Percentiles rank a stretch among this genome's conserved stretches.
Evolutionary conservation across 1,140 invertebrate genomes (phyloP).

Genomic region (Ceratina japonica): DNA sequence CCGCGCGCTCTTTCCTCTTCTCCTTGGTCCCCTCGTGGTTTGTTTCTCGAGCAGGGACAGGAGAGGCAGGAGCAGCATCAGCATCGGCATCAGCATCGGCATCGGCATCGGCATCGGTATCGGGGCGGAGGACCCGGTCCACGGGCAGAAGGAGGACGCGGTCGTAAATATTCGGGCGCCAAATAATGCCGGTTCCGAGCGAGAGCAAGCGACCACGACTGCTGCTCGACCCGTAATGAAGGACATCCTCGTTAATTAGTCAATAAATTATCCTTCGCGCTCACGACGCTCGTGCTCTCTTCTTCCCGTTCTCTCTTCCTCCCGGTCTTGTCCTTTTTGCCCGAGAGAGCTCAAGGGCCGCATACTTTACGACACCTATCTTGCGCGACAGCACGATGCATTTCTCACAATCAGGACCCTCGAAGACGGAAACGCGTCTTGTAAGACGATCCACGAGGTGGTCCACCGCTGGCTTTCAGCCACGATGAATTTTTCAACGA

Average conservation of each 20-base stretch:
- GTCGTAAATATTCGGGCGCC: slow-evolving; percentile 78
- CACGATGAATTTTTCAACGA: slow-evolving; percentile 51
- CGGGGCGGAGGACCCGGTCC: slow-evolving; percentile 57
- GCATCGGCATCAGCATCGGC: slow-evolving; percentile 37
- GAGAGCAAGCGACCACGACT: slow-evolving; percentile 67
- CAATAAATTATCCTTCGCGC: slow-evolving; percentile 78
- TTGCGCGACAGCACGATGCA: slow-evolving; percentile 61
- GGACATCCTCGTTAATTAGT: slow-evolving; percentile 80
- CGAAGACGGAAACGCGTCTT: slow-evolving; percentile 65
- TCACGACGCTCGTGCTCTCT: slow-evolving; percentile 69
- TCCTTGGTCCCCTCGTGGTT: slow-evolving; percentile 19
- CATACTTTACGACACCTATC: slow-evolving; percentile 72
- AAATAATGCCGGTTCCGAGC: slow-evolving; percentile 73
- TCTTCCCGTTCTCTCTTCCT: slow-evolving; percentile 32
- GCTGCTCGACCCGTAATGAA: slow-evolving; percentile 76
- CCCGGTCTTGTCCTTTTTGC: slow-evolving; percentile 54
- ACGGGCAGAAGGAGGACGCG: slow-evolving; percentile 63
- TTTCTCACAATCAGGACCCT: slow-evolving; percentile 65
- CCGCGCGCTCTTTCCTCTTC: slow-evolving; percentile 42
- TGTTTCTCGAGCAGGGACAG: slow-evolving; percentile 44
- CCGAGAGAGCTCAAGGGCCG: slow-evolving; percentile 54
- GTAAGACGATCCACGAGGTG: slow-evolving; percentile 64
- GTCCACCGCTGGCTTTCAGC: slow-evolving; percentile 52
- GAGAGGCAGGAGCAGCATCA: slow-evolving; percentile 25
- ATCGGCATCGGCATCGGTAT: slow-evolving; percentile 52